Evolutionary conservation across 2,113 vertebrate genomes (phyloP), one percentile per base, ranked within the genome.

Genomic region (Notarius lentiginosus): DNA sequence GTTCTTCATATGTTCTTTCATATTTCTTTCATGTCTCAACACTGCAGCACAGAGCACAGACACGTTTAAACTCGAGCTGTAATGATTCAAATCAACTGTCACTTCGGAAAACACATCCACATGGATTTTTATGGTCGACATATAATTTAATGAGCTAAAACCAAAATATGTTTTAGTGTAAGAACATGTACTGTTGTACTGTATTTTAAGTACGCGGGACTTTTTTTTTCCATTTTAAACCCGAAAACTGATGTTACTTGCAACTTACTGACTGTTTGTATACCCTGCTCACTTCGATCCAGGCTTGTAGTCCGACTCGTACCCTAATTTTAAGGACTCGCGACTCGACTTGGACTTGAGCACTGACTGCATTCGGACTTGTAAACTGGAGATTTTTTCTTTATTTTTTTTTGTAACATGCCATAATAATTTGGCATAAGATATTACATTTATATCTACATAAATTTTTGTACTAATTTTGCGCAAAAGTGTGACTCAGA

Each of bases 21-120:
- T 82, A 63, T 84, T 81, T 80, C n/a, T 49, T 51, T 87, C 47
- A 73, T 86, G 56, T 86, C 80, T 88, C 86, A 85, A 60, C 80
- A 66, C 75, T 80, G 81, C 58, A 77, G 58, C 56, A 73, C 30
- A 11, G 24, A 56, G 75, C 34, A 75, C 22, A 66, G 73, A 85
- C 86, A 82, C 68, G 88, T 82, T 87, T 70, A 65, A 82, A 77
- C 88, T 58, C 12, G 65, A 68, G 66, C 11, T 34, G 18, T 18
- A 47, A 1, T 47, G 34, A 73, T 73, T 47, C 2, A 47, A 41
- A 72, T 72, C 30, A 41, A 17, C 68, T 41, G 68, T 41, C 68
- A 72, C 2, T 47, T 18, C 20, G 18, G 70, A 72, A 72, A 73
- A 41, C 70, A 12, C 41, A 24, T 49, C 34, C 18, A 24, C 41